These are phyloP conservation scores for Caenorhabditis sp. DNA, from an alignment of 2,888 invertebrate genomes.

Conservation along the genomic window DNA sequence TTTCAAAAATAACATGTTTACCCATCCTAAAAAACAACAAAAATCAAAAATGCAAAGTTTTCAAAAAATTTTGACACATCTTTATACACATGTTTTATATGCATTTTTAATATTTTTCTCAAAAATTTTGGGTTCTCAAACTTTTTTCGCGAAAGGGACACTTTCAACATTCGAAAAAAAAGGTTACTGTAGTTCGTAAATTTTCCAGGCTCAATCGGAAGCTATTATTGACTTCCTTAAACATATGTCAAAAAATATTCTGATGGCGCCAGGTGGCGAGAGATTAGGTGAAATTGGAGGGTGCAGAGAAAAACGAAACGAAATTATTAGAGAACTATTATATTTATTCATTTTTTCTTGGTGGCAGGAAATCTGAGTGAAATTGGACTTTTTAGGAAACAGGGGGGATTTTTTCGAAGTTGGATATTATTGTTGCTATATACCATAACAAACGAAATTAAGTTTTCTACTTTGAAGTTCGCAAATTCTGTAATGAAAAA, in stretches of 20 bases:
- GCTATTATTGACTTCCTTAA: neutral
- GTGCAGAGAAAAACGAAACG: conserved; percentile 4
- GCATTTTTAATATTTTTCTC: neutral
- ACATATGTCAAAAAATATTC: conserved; percentile 1
- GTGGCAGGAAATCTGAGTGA: neutral
- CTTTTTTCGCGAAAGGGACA: neutral
- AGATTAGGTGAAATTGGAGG: neutral
- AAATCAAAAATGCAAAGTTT: neutral
- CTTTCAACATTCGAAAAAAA: neutral
- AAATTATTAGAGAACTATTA: conserved; percentile 1
- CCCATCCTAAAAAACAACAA: neutral
- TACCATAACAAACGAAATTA: too few species aligned
- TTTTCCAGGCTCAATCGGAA: neutral
- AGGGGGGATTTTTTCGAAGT: neutral
- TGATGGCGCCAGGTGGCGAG: conserved; percentile 1
- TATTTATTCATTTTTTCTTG: neutral
- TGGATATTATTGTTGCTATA: too few species aligned
- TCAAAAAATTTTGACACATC: conserved; percentile 1
- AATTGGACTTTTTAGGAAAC: neutral
- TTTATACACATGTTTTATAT: neutral
- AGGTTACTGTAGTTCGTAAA: neutral
- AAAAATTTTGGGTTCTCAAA: neutral
- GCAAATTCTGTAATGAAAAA: too few species aligned
- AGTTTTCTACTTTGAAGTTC: too few species aligned
- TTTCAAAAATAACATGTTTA: neutral